phyloP scores from a whole-genome alignment of 2,797 vertebrate genomes.

The Phyllotis vaccarum region DNA sequence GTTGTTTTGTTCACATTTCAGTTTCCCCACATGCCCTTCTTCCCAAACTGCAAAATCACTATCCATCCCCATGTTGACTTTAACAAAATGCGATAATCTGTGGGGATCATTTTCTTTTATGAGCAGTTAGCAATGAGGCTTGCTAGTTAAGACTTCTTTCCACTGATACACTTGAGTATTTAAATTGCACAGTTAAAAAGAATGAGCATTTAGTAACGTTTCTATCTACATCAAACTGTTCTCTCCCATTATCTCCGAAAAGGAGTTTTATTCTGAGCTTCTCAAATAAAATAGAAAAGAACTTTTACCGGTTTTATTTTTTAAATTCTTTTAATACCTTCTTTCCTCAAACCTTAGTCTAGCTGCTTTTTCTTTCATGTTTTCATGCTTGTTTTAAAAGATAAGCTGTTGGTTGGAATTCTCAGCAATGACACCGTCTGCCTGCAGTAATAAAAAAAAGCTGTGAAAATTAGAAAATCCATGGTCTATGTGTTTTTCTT shows the following conservation, averaged over 20 bases:
- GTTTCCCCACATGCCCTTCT: not conserved
- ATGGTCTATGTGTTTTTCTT: not conserved
- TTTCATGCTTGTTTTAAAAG: slow-evolving; percentile 25
- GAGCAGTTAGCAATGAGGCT: slow-evolving; percentile 73
- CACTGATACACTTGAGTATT: slow-evolving; percentile 74
- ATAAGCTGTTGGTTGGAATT: slow-evolving; percentile 28
- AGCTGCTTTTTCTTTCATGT: not conserved
- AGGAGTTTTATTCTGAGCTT: slow-evolving; percentile 52
- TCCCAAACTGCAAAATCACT: slow-evolving; percentile 63
- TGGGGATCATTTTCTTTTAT: slow-evolving; percentile 70
- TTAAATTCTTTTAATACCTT: slow-evolving; percentile 20
- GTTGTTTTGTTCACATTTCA: not conserved
- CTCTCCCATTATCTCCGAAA: slow-evolving; percentile 59
- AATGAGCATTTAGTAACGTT: slow-evolving; percentile 74
- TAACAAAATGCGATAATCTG: slow-evolving; percentile 65
- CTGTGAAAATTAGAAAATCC: slow-evolving; percentile 59
- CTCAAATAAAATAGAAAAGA: slow-evolving; percentile 41
- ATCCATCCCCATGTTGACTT: slow-evolving; percentile 55
- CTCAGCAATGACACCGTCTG: slow-evolving; percentile 23
- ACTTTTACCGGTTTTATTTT: slow-evolving; percentile 15
- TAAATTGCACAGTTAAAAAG: slow-evolving; percentile 78
- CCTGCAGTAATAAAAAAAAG: slow-evolving; percentile 43
- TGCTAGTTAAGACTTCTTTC: slow-evolving; percentile 75
- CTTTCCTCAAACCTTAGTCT: slow-evolving; percentile 6
- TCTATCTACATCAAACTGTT: slow-evolving; percentile 60